Conservation (phyloP, 2,113 vertebrate species). For the Chelonoidis abingdonii region DNA sequence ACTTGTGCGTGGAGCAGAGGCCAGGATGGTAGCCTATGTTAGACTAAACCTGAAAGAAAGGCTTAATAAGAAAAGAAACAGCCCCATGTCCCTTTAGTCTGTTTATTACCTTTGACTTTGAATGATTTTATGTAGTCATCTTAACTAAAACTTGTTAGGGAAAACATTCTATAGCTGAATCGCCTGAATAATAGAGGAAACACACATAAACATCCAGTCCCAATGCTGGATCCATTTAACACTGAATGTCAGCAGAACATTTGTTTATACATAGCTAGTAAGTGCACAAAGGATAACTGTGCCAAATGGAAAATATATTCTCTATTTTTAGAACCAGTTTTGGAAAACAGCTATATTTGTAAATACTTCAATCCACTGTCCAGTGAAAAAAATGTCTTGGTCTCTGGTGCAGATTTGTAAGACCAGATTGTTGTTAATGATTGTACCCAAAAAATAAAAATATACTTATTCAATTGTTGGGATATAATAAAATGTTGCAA, state of each 20-base stretch:
- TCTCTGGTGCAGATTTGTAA: conserved; percentile 23
- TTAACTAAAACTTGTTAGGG: background rate
- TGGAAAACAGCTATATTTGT: conserved; percentile 27
- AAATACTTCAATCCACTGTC: conserved; percentile 39
- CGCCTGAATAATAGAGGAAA: conserved; percentile 36
- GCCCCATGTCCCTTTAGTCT: background rate
- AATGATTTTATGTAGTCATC: background rate
- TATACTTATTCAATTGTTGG: background rate
- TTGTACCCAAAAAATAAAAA: conserved; percentile 66
- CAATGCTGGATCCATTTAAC: background rate
- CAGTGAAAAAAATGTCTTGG: conserved; percentile 17
- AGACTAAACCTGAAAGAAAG: background rate
- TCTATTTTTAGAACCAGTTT: conserved; percentile 41
- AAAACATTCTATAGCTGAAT: background rate
- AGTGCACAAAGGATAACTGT: background rate
- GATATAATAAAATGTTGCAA: conserved; percentile 24
- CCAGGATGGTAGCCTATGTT: background rate
- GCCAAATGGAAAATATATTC: conserved; percentile 21
- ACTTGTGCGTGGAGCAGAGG: background rate
- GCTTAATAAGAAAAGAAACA: conserved; percentile 22
- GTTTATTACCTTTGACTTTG: conserved; percentile 17
- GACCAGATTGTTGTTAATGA: conserved; percentile 2
- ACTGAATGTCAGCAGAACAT: conserved; percentile 22
- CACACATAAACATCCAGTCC: conserved; percentile 17
- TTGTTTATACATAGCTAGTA: background rate